These are phyloP conservation scores for Watersipora subatra DNA, from an alignment of 1,140 invertebrate genomes.

Conservation along the genomic window DNA sequence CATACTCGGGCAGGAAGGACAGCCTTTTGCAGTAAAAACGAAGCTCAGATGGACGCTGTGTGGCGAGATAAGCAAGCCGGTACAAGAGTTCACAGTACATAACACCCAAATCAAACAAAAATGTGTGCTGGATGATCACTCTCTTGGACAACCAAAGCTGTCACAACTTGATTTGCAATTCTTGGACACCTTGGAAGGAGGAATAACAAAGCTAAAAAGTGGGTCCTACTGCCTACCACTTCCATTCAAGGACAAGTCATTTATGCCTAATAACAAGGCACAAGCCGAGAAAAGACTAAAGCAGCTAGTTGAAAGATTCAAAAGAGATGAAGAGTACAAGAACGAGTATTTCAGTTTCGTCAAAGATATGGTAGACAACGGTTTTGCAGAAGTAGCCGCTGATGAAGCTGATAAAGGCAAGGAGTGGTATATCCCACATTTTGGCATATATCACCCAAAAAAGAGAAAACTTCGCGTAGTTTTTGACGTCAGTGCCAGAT, in stretches of 20 bases:
- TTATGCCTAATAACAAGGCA: neutral
- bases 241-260: neutral
- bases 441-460: constrained; percentile 16
- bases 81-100: neutral
- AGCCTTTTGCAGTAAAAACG: constrained; percentile 6
- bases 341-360: neutral
- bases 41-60: constrained; percentile 6
- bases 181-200: neutral
- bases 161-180: neutral
- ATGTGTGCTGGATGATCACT: neutral
- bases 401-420: neutral
- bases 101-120: neutral
- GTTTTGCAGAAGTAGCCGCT: constrained; percentile 9
- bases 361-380: constrained; percentile 4
- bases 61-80: neutral
- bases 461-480: constrained; percentile 23
- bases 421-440: constrained; percentile 20
- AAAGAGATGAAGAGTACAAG: neutral
- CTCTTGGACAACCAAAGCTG: neutral
- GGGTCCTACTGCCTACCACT: neutral
- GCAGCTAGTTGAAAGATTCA: neutral
- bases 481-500: constrained; percentile 19
- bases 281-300: constrained; percentile 3
- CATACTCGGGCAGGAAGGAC: neutral
- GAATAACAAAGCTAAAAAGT: neutral